Percentiles rank a stretch among this genome's conserved stretches.
These are phyloP conservation scores for Antennarius maculatus DNA, from an alignment of 2,797 vertebrate species.

Conservation along the genomic window DNA sequence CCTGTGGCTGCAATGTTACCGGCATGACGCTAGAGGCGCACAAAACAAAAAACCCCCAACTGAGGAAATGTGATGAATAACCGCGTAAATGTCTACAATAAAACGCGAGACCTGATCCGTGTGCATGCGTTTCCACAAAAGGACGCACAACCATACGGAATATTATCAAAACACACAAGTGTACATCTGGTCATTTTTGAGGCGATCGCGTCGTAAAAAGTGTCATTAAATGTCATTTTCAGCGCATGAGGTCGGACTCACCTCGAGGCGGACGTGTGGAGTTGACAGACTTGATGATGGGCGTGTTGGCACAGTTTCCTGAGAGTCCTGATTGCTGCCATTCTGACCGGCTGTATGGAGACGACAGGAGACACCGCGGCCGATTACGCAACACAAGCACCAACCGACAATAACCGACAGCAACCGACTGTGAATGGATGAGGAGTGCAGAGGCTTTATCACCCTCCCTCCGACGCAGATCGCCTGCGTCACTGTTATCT, in stretches of 20 bases:
- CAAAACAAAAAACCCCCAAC: neutral
- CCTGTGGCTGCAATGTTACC: conserved; percentile 53
- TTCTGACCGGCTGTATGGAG: conserved; percentile 40
- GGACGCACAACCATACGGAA: accelerated
- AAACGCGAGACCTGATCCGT: accelerated
- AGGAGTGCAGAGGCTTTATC: conserved; percentile 30
- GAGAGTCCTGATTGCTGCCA: conserved; percentile 81
- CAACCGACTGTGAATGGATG: conserved; percentile 10
- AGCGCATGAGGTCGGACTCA: conserved; percentile 58
- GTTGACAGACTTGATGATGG: conserved; percentile 74
- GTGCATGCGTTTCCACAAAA: accelerated
- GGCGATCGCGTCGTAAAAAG: conserved; percentile 4
- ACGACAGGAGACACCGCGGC: conserved; percentile 17
- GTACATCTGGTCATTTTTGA: accelerated
- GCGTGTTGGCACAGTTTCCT: conserved; percentile 77
- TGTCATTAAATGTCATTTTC: neutral
- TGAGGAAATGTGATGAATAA: conserved; percentile 30
- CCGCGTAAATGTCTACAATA: neutral
- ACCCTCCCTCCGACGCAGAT: neutral
- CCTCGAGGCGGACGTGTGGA: conserved; percentile 84
- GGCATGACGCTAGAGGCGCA: conserved; percentile 65
- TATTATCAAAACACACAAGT: too few relatives aligned
- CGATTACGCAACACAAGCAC: conserved; percentile 19
- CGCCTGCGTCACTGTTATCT: conserved; percentile 29
- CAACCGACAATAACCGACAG: too few relatives aligned